Percentiles rank a stretch among this genome's conserved stretches.
These are phyloP conservation scores for Anhinga rufa DNA, from an alignment of 2,113 vertebrate species.

Conservation along the genomic window DNA sequence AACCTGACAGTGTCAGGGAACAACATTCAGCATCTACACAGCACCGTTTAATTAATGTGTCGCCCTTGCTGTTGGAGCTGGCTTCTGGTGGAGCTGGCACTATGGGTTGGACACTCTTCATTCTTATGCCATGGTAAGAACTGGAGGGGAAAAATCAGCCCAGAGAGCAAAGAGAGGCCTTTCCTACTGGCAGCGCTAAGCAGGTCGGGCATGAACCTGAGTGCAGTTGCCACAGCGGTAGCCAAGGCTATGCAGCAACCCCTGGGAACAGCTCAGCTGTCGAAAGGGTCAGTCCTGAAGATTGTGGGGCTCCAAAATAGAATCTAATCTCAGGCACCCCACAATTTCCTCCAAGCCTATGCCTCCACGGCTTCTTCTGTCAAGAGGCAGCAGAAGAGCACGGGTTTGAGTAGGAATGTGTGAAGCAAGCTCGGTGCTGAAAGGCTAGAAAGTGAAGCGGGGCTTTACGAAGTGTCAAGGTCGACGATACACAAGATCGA, in stretches of 20 bases:
- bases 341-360: not conserved
- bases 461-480: not conserved
- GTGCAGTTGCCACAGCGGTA: rapidly evolving
- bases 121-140: not conserved
- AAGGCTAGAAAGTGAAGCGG: not conserved
- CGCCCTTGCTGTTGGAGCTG: not conserved
- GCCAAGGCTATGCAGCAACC: not conserved
- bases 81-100: not conserved
- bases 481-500: not conserved
- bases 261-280: not conserved
- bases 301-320: slow-evolving; percentile 26
- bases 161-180: not conserved
- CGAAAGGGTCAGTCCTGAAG: not conserved
- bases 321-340: not conserved
- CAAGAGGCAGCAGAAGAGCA: slow-evolving; percentile 10
- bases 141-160: not conserved
- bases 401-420: not conserved
- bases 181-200: not conserved
- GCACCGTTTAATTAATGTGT: not conserved
- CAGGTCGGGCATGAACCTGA: not conserved
- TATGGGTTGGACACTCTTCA: not conserved
- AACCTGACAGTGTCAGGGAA: not conserved
- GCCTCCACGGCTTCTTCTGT: not conserved
- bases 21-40: not conserved
- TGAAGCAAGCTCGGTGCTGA: not conserved